Base-by-base conservation (phyloP, 1,140 invertebrate species). In the Stegodyphus dumicola region DNA sequence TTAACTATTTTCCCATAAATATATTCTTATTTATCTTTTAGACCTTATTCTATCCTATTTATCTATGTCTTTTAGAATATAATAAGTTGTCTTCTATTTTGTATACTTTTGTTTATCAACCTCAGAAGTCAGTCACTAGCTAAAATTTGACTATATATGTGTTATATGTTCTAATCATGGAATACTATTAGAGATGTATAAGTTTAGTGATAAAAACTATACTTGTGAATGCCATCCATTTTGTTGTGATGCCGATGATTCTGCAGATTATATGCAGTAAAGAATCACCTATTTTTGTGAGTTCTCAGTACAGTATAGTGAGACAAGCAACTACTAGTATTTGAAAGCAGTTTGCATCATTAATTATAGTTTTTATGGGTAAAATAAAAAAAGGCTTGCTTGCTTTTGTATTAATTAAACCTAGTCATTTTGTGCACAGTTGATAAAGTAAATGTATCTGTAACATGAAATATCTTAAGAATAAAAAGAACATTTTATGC, bases 351-450 rank as follows among this genome's bases (percentile, higher is more conserved):
- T n/a, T 18, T 73, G n/a, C 56, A 67, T 54, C 67, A 17, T 70
- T 65, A 18, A 70, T 80, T 51, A 49, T 81, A 81, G 79, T 70
- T 70, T 73, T 70, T 65, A 70, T 71, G 70, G 15, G 33, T 54
- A 17, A 7, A n/a, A 15, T 17, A 17, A 9, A 71, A 48, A 6
- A 9, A 33, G 3, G 3, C 33, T 33, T 60, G 77, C 67, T 56
- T 48, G 48, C 70, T 74, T 70, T 81, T 74, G 70, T 81, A 74
- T 74, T 33, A 33, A 52, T 77, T 60, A 11, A 6, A 69, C 65
- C 56, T 81, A 81, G 79, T 81, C 70, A 74, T 66, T 81, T 74
- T 81, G 79, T 81, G 79, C 79, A 81, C 79, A 73, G 69, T 80
- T 80, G 33, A 60, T 71, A 70, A 66, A 9, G 17, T 74, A 74